A percentile compares a stretch with the other conserved stretches of the same genome.
Evolutionary conservation across 2,113 vertebrate species (phyloP).

Genomic region (Grantiella picta): DNA sequence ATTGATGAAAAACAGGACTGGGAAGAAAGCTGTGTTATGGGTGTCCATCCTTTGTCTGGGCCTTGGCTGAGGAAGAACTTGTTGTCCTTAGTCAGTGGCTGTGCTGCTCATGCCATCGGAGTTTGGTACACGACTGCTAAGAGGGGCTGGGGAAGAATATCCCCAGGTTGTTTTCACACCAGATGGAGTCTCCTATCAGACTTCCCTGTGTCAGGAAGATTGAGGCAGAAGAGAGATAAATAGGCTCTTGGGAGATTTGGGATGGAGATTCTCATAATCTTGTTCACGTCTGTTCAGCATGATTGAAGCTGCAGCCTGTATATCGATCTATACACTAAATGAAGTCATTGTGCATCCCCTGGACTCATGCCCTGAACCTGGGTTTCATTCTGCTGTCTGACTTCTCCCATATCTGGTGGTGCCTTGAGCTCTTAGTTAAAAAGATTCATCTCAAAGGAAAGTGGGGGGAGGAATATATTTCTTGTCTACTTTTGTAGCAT

Average conservation of each 20-base stretch:
- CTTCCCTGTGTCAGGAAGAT: not conserved
- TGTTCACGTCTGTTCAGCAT: not conserved
- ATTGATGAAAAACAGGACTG: not conserved
- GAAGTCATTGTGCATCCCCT: conserved; percentile 18
- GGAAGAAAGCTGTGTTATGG: not conserved
- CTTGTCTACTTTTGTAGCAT: not conserved
- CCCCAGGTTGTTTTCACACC: not conserved
- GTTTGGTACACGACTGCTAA: not conserved
- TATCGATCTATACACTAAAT: not conserved
- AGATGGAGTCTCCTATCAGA: not conserved
- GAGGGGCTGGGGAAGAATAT: not conserved
- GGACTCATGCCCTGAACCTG: not conserved
- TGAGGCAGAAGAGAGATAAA: conserved; percentile 1
- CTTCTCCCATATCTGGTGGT: not conserved
- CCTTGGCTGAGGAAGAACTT: not conserved
- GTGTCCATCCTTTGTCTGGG: not conserved
- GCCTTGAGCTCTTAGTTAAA: not conserved
- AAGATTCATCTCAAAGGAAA: not conserved
- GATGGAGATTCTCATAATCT: conserved; percentile 1
- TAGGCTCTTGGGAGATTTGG: conserved; percentile 21
- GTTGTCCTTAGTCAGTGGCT: not conserved
- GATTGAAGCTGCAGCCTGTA: not conserved
- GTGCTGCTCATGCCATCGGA: not conserved
- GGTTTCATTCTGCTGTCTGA: not conserved
- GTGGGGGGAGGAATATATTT: not conserved